These are phyloP conservation scores for Geococcyx californianus DNA, from an alignment of 2,113 vertebrate genomes.

Conservation along the genomic window DNA sequence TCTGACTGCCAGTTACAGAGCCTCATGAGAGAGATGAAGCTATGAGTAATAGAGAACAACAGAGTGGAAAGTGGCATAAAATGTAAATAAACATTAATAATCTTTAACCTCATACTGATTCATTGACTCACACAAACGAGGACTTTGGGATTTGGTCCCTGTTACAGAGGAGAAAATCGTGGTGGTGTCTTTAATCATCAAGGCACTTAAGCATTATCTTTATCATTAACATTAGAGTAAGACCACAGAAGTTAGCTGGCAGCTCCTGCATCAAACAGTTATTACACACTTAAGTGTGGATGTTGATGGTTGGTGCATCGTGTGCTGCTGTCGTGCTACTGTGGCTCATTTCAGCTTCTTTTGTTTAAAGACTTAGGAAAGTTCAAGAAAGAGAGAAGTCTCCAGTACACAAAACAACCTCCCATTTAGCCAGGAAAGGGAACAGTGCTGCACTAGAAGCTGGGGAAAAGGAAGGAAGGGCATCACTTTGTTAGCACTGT, in stretches of 20 bases:
- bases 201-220: neutral
- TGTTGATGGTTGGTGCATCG: neutral
- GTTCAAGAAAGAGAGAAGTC: neutral
- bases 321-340: neutral
- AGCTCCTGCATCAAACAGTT: neutral
- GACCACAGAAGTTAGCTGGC: neutral
- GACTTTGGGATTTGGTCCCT: neutral
- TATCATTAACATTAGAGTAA: neutral
- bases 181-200: neutral
- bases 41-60: neutral
- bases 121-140: neutral
- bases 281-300: neutral
- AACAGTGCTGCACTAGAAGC: neutral
- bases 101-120: neutral
- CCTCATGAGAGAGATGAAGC: constrained; percentile 5
- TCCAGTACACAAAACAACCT: neutral
- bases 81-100: constrained; percentile 20
- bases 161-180: neutral
- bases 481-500: fast-evolving
- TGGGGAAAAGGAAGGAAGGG: neutral
- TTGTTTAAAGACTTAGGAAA: neutral
- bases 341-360: neutral
- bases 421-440: neutral
- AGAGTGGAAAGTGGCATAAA: neutral
- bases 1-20: neutral